phyloP scores from a whole-genome alignment of 2,797 vertebrate genomes.

The Schizothorax lantsangensis region DNA sequence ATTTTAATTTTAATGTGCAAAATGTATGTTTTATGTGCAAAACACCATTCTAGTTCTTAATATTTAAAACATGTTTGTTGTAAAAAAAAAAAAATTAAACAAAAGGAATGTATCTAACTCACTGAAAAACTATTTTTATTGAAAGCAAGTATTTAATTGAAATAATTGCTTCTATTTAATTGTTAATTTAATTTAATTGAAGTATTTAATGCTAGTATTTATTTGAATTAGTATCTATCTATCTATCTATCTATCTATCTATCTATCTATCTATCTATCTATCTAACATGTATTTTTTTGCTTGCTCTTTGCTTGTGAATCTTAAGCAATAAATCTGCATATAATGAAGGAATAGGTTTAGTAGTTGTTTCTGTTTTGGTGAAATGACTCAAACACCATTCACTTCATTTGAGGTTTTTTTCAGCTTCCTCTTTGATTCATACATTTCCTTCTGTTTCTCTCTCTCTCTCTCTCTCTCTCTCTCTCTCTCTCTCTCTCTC shows the following conservation, averaged over 20 bases:
- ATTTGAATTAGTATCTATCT: neutral
- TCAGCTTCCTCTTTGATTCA: conserved; percentile 37
- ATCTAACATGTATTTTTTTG: neutral
- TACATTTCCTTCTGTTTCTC: conserved; percentile 51
- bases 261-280: too few species aligned
- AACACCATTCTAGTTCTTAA: neutral
- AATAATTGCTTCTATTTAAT: neutral
- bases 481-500: conserved; percentile 17
- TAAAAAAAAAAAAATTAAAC: neutral
- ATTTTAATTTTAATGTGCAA: neutral
- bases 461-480: neutral
- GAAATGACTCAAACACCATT: conserved; percentile 21
- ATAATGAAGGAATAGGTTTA: neutral
- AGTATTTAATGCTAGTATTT: too few species aligned
- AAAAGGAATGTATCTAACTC: neutral
- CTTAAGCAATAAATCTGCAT: neutral
- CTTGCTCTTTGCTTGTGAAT: neutral
- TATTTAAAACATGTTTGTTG: neutral
- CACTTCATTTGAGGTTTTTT: conserved; percentile 10
- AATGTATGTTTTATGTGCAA: neutral
- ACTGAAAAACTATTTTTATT: neutral
- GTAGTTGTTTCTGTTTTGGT: neutral
- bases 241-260: too few species aligned
- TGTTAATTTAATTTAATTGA: neutral
- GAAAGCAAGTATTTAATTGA: neutral